Evolutionary conservation across 2,797 vertebrate species (phyloP).

Genomic region (Sternotherus odoratus): DNA sequence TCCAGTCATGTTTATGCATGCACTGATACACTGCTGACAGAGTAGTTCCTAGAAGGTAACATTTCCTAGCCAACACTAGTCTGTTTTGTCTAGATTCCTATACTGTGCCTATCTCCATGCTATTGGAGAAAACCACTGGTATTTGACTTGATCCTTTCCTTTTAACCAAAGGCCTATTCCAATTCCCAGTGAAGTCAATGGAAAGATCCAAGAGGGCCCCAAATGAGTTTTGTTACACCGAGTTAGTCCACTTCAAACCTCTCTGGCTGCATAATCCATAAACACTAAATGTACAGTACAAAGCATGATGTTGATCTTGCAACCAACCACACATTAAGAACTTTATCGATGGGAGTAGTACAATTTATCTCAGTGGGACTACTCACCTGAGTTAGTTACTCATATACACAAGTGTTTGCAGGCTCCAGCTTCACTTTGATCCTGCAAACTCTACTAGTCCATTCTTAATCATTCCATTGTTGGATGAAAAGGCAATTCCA

Average conservation of each 20-base stretch:
- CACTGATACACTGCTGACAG: accelerated
- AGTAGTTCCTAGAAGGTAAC: not conserved
- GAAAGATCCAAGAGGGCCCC: not conserved
- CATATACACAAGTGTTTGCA: not conserved
- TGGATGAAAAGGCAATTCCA: not conserved
- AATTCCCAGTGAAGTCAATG: accelerated
- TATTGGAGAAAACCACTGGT: not conserved
- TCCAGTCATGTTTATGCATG: no score
- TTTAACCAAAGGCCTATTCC: not conserved
- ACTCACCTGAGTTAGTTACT: not conserved
- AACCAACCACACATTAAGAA: accelerated
- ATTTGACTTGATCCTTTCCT: not conserved
- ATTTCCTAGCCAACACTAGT: not conserved
- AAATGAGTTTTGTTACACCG: not conserved
- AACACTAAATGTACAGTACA: not conserved
- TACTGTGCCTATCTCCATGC: not conserved
- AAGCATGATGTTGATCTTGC: not conserved
- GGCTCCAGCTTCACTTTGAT: not conserved
- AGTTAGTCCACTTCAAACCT: not conserved
- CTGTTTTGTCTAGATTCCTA: not conserved
- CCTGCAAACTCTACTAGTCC: not conserved
- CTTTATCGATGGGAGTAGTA: not conserved
- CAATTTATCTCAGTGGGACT: not conserved
- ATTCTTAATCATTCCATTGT: not conserved
- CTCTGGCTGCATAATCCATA: accelerated